Percentiles rank a stretch among this genome's conserved stretches.
Evolutionary conservation across 2,797 vertebrate genomes (phyloP).

Genomic region (Galagoides demidoff): DNA sequence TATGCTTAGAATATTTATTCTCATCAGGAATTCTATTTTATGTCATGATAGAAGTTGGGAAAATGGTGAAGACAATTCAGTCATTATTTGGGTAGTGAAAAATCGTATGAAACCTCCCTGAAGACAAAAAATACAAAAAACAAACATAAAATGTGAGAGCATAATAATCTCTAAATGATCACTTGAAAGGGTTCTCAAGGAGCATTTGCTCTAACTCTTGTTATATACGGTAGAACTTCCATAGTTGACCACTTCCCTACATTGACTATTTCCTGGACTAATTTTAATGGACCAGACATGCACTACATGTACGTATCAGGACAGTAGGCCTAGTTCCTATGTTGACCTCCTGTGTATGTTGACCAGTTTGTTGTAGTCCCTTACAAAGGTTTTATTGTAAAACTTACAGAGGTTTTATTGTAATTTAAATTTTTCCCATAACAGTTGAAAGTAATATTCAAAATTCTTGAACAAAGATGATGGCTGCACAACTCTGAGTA

Average conservation of each 20-base stretch:
- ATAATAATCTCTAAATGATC: not conserved
- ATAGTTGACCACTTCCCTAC: no score
- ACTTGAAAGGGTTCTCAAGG: not conserved
- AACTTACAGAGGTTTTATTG: no score
- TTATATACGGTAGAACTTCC: no score
- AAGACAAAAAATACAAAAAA: constrained; percentile 24
- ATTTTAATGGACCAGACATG: no score
- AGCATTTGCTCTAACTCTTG: not conserved
- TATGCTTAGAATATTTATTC: not conserved
- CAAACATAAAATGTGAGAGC: not conserved
- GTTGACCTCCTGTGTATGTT: no score
- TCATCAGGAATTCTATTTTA: constrained; percentile 34
- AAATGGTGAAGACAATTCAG: constrained; percentile 43
- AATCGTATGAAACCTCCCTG: not conserved
- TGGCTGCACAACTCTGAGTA: not conserved
- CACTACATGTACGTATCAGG: no score
- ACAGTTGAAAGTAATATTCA: not conserved
- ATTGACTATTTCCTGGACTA: no score
- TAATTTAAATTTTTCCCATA: not conserved
- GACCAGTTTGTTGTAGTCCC: no score
- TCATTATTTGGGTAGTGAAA: constrained; percentile 20
- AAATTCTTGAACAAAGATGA: constrained; percentile 12
- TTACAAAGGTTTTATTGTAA: no score
- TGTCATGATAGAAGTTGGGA: not conserved
- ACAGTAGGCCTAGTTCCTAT: no score